These are phyloP conservation scores for Dromius quadrimaculatus DNA, from an alignment of 2,888 invertebrate genomes.

Conservation along the genomic window DNA sequence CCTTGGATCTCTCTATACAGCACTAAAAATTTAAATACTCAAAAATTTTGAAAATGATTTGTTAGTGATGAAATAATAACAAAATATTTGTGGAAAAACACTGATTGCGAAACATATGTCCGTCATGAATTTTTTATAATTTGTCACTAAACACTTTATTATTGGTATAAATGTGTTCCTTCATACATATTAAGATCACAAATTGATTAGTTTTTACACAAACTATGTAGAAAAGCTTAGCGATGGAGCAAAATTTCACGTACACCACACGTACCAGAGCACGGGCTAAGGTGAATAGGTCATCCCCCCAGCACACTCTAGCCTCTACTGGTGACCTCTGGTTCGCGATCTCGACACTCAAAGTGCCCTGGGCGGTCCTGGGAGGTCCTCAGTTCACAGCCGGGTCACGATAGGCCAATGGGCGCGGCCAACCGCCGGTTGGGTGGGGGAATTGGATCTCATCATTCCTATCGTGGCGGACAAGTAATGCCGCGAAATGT, in stretches of 20 bases:
- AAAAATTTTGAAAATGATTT: conserved; percentile 14
- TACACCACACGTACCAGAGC: conserved; percentile 60
- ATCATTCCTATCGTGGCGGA: conserved; percentile 43
- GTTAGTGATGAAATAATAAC: not conserved
- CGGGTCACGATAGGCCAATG: conserved; percentile 68
- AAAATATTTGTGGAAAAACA: conserved; percentile 23
- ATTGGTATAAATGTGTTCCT: conserved; percentile 34
- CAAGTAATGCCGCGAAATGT: conserved; percentile 39
- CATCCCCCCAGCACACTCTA: conserved; percentile 68
- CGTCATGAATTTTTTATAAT: conserved; percentile 24
- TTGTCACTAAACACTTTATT: conserved; percentile 13
- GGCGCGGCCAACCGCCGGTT: conserved; percentile 62
- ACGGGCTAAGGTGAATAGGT: conserved; percentile 66
- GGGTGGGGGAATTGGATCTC: conserved; percentile 55
- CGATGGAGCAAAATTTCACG: conserved; percentile 43
- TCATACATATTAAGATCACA: conserved; percentile 16
- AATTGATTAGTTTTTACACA: conserved; percentile 43
- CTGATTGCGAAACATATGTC: conserved; percentile 47
- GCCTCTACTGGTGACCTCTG: conserved; percentile 69
- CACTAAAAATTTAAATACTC: not conserved
- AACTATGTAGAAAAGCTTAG: conserved; percentile 42
- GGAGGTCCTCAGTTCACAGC: conserved; percentile 67
- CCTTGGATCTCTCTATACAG: conserved; percentile 5
- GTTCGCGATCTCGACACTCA: conserved; percentile 67
- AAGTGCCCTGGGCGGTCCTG: conserved; percentile 68